A percentile compares a stretch with the other conserved stretches of the same genome.
phyloP scores from a whole-genome alignment of 2,797 vertebrate species.

The Gymnoscopelus braueri region DNA sequence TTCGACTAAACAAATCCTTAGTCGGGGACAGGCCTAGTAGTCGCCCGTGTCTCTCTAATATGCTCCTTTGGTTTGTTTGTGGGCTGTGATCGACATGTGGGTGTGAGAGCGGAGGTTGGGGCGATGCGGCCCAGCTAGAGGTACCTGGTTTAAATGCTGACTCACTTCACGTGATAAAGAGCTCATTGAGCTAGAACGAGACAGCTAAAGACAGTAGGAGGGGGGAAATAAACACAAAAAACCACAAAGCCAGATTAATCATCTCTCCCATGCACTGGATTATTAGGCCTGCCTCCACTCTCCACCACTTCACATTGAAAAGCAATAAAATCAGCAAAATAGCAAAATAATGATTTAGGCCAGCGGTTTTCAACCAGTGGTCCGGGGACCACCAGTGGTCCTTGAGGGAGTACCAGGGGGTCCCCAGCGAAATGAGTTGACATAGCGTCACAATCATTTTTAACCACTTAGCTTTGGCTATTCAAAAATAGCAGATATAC shows the following conservation, averaged over 20 bases:
- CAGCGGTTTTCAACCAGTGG: too few relatives aligned
- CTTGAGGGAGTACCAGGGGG: too few relatives aligned
- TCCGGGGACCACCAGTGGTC: too few relatives aligned
- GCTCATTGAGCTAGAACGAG: slow-evolving; percentile 98
- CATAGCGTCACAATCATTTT: too few relatives aligned
- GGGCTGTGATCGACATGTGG: slow-evolving; percentile 7
- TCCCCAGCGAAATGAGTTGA: too few relatives aligned
- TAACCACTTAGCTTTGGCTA: too few relatives aligned
- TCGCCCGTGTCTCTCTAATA: too few relatives aligned
- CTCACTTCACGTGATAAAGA: slow-evolving; percentile 98
- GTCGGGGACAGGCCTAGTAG: too few relatives aligned
- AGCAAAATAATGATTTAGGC: not conserved
- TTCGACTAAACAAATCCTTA: too few relatives aligned
- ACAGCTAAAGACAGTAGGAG: slow-evolving; percentile 90
- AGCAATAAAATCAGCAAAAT: slow-evolving; percentile 5
- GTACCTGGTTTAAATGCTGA: slow-evolving; percentile 98
- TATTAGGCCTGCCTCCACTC: slow-evolving; percentile 63
- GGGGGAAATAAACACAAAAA: slow-evolving; percentile 63
- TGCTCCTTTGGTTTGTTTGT: slow-evolving; percentile 1
- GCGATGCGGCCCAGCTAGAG: slow-evolving; percentile 79
- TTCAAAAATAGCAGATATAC: too few relatives aligned
- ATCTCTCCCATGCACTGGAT: slow-evolving; percentile 77
- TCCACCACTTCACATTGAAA: slow-evolving; percentile 49
- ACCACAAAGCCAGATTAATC: slow-evolving; percentile 80
- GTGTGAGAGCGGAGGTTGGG: slow-evolving; percentile 37